Evolutionary conservation across 1,140 invertebrate genomes (phyloP).

Genomic region (Bombus balteatus): DNA sequence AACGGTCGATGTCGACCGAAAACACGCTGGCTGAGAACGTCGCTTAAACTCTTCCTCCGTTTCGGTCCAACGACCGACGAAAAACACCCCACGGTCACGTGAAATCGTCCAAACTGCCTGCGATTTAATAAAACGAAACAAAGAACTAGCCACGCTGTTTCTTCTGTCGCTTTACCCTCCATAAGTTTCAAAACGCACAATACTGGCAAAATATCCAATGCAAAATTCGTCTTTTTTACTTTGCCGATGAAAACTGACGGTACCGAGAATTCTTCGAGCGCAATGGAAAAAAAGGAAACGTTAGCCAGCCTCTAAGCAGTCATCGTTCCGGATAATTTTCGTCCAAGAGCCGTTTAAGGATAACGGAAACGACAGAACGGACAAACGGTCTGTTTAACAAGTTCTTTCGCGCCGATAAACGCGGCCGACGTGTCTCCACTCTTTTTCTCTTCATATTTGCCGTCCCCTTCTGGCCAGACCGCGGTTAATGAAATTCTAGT

Average conservation of each 20-base stretch:
- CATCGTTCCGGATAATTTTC: constrained; percentile 42
- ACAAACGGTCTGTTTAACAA: constrained; percentile 66
- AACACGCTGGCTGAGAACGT: constrained; percentile 40
- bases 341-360: constrained; percentile 10
- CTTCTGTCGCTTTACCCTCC: neutral
- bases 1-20: constrained; percentile 60
- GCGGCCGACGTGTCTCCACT: constrained; percentile 55
- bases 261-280: neutral
- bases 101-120: constrained; percentile 38
- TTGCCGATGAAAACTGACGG: neutral
- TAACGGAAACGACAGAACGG: constrained; percentile 42
- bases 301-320: neutral
- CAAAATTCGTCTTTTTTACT: neutral
- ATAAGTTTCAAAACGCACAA: neutral
- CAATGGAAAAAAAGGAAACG: neutral
- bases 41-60: constrained; percentile 57
- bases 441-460: constrained; percentile 60
- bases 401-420: constrained; percentile 71
- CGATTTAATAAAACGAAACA: constrained; percentile 38
- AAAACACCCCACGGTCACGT: constrained; percentile 24
- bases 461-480: constrained; percentile 51
- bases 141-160: neutral
- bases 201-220: neutral
- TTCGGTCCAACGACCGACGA: constrained; percentile 21
- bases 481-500: constrained; percentile 80